Percentiles rank a stretch among this genome's conserved stretches.
These are phyloP conservation scores for Lithosia quadra DNA, from an alignment of 2,888 invertebrate species.

Conservation along the genomic window DNA sequence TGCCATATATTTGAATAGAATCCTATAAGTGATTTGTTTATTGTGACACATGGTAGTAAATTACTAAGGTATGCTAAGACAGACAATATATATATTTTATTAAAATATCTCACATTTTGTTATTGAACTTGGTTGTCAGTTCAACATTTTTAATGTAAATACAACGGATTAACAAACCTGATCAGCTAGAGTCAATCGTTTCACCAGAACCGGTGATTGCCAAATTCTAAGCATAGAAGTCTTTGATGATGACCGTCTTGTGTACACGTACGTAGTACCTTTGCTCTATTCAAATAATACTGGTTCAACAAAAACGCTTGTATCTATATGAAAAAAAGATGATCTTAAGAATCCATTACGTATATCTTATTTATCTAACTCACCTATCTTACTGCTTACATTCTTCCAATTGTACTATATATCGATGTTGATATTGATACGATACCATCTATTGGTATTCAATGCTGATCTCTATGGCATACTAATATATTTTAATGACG, in stretches of 20 bases:
- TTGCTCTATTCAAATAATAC: slow-evolving; percentile 1
- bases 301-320: neutral
- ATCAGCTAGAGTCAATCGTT: neutral
- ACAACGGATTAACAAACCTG: slow-evolving; percentile 3
- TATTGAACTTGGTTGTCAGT: slow-evolving; percentile 10
- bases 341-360: neutral
- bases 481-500: neutral
- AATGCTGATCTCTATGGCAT: neutral
- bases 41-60: slow-evolving; percentile 37
- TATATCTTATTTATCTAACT: slow-evolving; percentile 4
- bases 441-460: neutral
- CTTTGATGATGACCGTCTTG: neutral
- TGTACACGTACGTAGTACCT: neutral
- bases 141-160: slow-evolving; percentile 14
- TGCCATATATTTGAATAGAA: slow-evolving; percentile 48
- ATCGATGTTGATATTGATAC: neutral
- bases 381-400: neutral
- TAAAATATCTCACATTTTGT: slow-evolving; percentile 17
- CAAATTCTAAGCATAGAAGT: neutral
- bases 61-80: slow-evolving; percentile 29
- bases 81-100: slow-evolving; percentile 26
- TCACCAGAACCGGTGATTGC: neutral
- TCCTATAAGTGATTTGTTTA: slow-evolving; percentile 48
- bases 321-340: neutral
- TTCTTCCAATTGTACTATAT: neutral